These are phyloP conservation scores for Coenonympha glycerion DNA, from an alignment of 2,888 invertebrate genomes.

Conservation along the genomic window DNA sequence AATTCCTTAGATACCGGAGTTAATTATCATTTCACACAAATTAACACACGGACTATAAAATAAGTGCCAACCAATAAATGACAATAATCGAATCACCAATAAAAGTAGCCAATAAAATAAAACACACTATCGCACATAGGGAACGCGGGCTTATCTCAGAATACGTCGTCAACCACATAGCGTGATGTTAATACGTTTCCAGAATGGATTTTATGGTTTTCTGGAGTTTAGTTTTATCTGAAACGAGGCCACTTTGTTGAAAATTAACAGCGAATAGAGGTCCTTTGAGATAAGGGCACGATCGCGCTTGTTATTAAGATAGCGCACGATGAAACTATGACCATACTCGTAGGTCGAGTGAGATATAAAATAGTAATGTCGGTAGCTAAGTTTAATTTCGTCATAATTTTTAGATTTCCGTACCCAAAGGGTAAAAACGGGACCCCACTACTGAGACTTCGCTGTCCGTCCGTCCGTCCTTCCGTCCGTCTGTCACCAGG, in stretches of 20 bases:
- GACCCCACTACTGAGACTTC: too few species aligned
- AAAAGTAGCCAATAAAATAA: slow-evolving; percentile 6
- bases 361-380: too few species aligned
- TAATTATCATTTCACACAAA: too few species aligned
- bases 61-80: not conserved
- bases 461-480: too few species aligned
- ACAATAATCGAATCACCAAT: slow-evolving; percentile 2
- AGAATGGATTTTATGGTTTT: slow-evolving; percentile 15
- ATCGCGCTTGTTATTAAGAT: not conserved
- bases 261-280: slow-evolving; percentile 4
- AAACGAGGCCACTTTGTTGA: slow-evolving; percentile 5
- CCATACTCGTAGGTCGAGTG: too few species aligned
- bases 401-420: too few species aligned
- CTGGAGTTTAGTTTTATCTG: slow-evolving; percentile 8
- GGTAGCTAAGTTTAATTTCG: too few species aligned
- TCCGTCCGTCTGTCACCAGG: too few species aligned
- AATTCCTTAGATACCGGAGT: too few species aligned
- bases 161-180: slow-evolving; percentile 7
- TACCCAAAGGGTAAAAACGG: too few species aligned
- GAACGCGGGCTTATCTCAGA: not conserved
- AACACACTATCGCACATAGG: not conserved
- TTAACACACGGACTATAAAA: too few species aligned
- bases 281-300: slow-evolving; percentile 6
- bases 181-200: slow-evolving; percentile 7
- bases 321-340: too few species aligned